These are phyloP conservation scores for Karalla daura DNA, from an alignment of 2,797 vertebrate species.

Conservation along the genomic window DNA sequence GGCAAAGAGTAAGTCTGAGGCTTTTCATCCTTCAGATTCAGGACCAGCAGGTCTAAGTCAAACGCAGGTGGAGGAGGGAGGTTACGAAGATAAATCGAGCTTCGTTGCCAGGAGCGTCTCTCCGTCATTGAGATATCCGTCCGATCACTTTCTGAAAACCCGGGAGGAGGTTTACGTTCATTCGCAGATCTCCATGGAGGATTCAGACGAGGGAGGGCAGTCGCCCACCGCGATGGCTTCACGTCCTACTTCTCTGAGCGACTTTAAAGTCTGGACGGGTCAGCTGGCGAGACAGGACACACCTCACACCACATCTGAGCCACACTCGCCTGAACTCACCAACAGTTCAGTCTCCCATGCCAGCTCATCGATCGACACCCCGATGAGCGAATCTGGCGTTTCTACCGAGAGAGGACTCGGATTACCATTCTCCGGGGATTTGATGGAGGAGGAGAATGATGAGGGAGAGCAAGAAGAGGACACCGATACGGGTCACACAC, in stretches of 20 bases:
- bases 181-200: constrained; percentile 83
- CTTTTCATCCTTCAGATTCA: constrained; percentile 56
- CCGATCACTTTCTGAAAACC: constrained; percentile 79
- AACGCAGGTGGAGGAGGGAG: constrained; percentile 41
- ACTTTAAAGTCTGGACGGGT: constrained; percentile 77
- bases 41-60: constrained; percentile 31
- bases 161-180: constrained; percentile 82
- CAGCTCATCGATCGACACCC: constrained; percentile 73
- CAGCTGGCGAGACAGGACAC: constrained; percentile 44
- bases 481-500: neutral
- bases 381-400: constrained; percentile 55
- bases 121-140: constrained; percentile 73
- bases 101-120: constrained; percentile 63
- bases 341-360: constrained; percentile 72
- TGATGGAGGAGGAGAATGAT: constrained; percentile 74
- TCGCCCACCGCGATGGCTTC: constrained; percentile 56
- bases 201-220: constrained; percentile 77
- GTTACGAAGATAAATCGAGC: constrained; percentile 56
- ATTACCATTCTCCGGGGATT: constrained; percentile 79
- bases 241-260: constrained; percentile 48
- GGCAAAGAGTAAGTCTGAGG: constrained; percentile 51
- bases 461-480: constrained; percentile 61
- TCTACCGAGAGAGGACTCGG: constrained; percentile 61
- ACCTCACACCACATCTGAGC: constrained; percentile 55
- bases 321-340: constrained; percentile 67